These are phyloP conservation scores for Vireo altiloquus DNA, from an alignment of 2,113 vertebrate genomes.

Conservation along the genomic window DNA sequence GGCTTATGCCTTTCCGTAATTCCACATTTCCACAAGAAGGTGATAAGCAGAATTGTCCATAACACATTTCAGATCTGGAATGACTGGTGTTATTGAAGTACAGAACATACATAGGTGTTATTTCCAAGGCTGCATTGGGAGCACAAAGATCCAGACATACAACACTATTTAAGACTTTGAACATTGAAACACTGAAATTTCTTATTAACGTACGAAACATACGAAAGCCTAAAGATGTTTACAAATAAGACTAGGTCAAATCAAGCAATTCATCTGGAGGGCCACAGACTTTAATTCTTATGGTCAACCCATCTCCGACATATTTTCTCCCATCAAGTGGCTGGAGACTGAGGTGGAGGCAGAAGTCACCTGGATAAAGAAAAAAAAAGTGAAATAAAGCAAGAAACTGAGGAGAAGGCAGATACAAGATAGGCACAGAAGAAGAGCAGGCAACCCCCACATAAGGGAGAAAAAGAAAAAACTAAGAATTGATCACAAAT, in stretches of 20 bases:
- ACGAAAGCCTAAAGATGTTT: not conserved
- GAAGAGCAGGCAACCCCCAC: not conserved
- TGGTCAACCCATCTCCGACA: not conserved
- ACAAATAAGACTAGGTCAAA: not conserved
- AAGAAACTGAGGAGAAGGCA: not conserved
- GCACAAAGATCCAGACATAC: not conserved
- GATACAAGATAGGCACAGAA: not conserved
- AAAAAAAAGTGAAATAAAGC: not conserved
- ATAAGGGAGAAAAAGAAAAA: not conserved
- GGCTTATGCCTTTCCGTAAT: not conserved
- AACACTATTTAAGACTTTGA: not conserved
- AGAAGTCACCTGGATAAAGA: not conserved
- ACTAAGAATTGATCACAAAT: not conserved
- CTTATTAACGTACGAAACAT: not conserved
- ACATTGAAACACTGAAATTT: not conserved
- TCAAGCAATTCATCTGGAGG: not conserved
- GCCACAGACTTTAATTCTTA: not conserved
- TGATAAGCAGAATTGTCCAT: not conserved
- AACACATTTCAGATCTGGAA: not conserved
- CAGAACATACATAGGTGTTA: not conserved
- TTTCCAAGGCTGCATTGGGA: not conserved
- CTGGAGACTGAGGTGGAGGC: not conserved
- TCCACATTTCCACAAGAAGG: not conserved
- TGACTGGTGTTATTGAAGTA: not conserved
- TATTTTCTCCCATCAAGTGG: not conserved